Evolutionary conservation across 2,113 vertebrate species (phyloP).

Genomic region (Craseonycteris thonglongyai): DNA sequence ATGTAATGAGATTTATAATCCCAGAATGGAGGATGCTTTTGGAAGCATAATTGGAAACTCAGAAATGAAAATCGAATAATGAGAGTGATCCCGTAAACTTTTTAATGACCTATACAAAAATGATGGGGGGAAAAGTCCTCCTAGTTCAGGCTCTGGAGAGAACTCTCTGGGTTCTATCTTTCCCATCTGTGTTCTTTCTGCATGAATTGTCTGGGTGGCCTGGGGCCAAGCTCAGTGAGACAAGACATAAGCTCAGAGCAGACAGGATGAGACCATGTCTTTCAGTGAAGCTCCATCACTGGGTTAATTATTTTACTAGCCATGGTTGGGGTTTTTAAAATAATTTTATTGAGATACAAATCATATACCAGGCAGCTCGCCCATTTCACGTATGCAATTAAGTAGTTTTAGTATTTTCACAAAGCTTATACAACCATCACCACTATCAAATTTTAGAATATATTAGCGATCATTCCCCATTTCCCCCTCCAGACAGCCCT

Average conservation of each 20-base stretch:
- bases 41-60: slow-evolving; percentile 23
- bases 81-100: not conserved
- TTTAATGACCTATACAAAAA: not conserved
- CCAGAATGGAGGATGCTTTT: not conserved
- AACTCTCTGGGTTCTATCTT: not conserved
- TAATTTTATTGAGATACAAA: not conserved
- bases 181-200: not conserved
- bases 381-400: not conserved
- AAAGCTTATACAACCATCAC: not conserved
- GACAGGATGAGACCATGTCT: not conserved
- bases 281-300: not conserved
- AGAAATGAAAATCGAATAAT: not conserved
- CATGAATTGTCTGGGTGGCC: not conserved
- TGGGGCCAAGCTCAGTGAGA: not conserved
- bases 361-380: not conserved
- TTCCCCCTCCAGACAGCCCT: not conserved
- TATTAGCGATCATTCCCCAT: not conserved
- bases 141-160: not conserved
- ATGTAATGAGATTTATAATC: not conserved
- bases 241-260: not conserved
- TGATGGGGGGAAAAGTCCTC: not conserved
- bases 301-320: not conserved
- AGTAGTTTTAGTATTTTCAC: not conserved
- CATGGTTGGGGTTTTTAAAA: not conserved
- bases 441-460: not conserved